Percentiles rank a stretch among this genome's conserved stretches.
These are phyloP conservation scores for Timandra comae DNA, from an alignment of 2,888 invertebrate genomes.

Conservation along the genomic window DNA sequence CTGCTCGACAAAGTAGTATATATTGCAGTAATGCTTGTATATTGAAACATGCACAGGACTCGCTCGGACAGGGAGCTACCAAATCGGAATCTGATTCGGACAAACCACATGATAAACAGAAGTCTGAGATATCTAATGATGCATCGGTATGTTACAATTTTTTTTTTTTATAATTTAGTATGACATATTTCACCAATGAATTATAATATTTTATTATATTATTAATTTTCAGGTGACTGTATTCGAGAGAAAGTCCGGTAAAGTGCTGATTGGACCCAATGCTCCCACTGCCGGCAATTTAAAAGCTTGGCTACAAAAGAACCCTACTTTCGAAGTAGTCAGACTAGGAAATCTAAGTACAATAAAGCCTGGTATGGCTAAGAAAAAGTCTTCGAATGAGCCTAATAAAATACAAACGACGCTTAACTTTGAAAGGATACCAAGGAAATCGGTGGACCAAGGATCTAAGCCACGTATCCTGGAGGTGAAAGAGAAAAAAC, in stretches of 20 bases:
- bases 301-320: conserved; percentile 88
- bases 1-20: conserved; percentile 86
- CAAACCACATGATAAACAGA: conserved; percentile 45
- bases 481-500: conserved; percentile 33
- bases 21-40: conserved; percentile 95
- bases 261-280: conserved; percentile 83
- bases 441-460: conserved; percentile 44
- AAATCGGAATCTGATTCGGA: conserved; percentile 41
- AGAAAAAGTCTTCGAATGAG: conserved; percentile 44
- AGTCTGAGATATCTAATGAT: conserved; percentile 31
- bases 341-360: conserved; percentile 77
- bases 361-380: conserved; percentile 49
- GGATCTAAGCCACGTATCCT: conserved; percentile 26
- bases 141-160: conserved; percentile 49
- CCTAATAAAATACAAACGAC: conserved; percentile 63
- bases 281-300: conserved; percentile 89
- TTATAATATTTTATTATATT: neutral
- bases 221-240: conserved; percentile 80
- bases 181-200: neutral
- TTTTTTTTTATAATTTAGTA: neutral
- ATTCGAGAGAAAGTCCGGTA: conserved; percentile 88
- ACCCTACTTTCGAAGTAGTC: conserved; percentile 92
- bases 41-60: conserved; percentile 87
- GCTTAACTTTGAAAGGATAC: conserved; percentile 64
- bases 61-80: conserved; percentile 46